Evolutionary conservation across 2,888 invertebrate genomes (phyloP).

Genomic region (Trichogramma evanescens): DNA sequence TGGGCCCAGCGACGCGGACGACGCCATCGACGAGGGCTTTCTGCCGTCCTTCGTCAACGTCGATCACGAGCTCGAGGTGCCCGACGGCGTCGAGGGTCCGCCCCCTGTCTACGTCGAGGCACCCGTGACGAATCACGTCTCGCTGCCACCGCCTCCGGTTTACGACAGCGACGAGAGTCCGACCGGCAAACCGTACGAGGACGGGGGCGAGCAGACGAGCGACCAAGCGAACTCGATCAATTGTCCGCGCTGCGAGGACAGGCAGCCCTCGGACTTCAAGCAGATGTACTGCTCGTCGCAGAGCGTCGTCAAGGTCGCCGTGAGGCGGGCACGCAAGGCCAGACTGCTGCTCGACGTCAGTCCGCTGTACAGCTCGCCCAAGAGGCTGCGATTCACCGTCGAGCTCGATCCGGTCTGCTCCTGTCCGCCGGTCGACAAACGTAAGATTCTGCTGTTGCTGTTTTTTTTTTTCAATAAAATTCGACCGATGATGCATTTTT

Average conservation of each 20-base stretch:
- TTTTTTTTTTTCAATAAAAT: too few species aligned
- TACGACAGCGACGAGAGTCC: not conserved
- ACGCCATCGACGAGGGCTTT: constrained; percentile 11
- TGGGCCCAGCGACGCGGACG: constrained; percentile 23
- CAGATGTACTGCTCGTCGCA: constrained; percentile 35
- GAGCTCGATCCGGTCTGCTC: constrained; percentile 34
- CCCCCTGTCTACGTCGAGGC: constrained; percentile 36
- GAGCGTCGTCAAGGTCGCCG: constrained; percentile 36
- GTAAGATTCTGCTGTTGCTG: constrained; percentile 24
- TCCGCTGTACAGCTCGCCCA: constrained; percentile 20
- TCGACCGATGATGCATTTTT: not conserved
- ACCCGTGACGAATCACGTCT: constrained; percentile 19
- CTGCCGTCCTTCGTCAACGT: constrained; percentile 35
- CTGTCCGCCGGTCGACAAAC: constrained; percentile 37
- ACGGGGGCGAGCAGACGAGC: not conserved
- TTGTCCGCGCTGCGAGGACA: constrained; percentile 38
- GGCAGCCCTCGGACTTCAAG: constrained; percentile 32
- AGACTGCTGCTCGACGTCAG: constrained; percentile 36
- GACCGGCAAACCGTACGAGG: not conserved
- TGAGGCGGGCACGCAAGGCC: constrained; percentile 34
- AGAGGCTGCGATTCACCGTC: constrained; percentile 31
- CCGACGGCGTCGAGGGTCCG: constrained; percentile 41
- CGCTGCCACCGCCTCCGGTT: not conserved
- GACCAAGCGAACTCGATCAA: not conserved
- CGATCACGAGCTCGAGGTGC: constrained; percentile 38